Percentiles rank a stretch among this genome's conserved stretches.
Conservation (phyloP, 1,140 invertebrate species). For the Drosophila dunni region DNA sequence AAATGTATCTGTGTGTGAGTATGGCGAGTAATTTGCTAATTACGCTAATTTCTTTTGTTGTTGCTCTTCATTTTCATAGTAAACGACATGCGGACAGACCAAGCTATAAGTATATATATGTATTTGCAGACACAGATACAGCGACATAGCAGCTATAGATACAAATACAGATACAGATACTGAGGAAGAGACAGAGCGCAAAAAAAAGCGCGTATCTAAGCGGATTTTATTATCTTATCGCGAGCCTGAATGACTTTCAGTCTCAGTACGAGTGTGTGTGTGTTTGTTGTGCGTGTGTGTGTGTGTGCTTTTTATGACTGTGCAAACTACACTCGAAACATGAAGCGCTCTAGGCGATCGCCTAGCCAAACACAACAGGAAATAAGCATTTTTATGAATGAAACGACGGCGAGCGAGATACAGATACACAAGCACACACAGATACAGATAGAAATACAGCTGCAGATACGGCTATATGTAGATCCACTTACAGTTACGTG, state of each 20-base stretch:
- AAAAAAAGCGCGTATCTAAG: constrained; percentile 76
- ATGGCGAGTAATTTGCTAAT: constrained; percentile 77
- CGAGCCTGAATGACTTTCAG: constrained; percentile 64
- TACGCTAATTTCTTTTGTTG: constrained; percentile 81
- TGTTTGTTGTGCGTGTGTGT: constrained; percentile 34
- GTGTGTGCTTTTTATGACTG: constrained; percentile 65
- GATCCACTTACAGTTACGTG: constrained; percentile 58
- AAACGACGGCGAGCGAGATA: constrained; percentile 66
- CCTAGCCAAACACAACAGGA: constrained; percentile 75
- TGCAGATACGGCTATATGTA: constrained; percentile 1
- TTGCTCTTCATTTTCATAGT: constrained; percentile 74
- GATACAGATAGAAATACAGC: constrained; percentile 26
- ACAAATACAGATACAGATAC: constrained; percentile 14
- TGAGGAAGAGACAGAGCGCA: constrained; percentile 49
- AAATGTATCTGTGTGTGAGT: constrained; percentile 3
- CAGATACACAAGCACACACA: constrained; percentile 33
- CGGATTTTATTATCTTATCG: constrained; percentile 82
- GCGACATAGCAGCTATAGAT: not conserved
- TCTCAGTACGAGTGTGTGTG: constrained; percentile 22
- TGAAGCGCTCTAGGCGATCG: constrained; percentile 55
- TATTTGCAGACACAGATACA: constrained; percentile 20
- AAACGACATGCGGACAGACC: constrained; percentile 55
- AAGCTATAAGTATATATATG: constrained; percentile 20
- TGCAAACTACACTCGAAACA: constrained; percentile 70
- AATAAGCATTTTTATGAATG: constrained; percentile 83